Evolutionary conservation across 2,797 vertebrate genomes (phyloP).

Genomic region (Helarctos malayanus): DNA sequence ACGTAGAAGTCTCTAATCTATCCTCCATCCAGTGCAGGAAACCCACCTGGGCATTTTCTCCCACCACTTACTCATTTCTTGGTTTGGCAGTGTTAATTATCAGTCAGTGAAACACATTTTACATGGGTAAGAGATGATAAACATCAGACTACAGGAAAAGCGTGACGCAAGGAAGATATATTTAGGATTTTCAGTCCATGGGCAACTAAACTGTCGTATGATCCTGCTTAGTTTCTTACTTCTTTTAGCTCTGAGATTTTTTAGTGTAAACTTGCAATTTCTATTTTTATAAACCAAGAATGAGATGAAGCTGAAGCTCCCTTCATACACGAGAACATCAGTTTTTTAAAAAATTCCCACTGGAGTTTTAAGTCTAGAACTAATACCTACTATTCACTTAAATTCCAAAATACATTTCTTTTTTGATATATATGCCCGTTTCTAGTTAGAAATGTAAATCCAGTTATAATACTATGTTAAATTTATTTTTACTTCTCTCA

Average conservation of each 20-base stretch:
- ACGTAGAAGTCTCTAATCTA: conserved; percentile 8
- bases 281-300: not conserved
- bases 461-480: not conserved
- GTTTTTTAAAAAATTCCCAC: not conserved
- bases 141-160: not conserved
- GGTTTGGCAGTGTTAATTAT: not conserved
- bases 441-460: conserved; percentile 36
- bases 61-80: not conserved
- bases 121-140: not conserved
- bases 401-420: not conserved
- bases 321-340: not conserved
- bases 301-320: not conserved
- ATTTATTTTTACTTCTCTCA: not conserved
- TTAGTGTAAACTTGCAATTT: not conserved
- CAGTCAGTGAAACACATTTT: not conserved
- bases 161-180: not conserved
- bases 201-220: not conserved
- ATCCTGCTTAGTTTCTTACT: not conserved
- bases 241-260: not conserved
- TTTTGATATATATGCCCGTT: not conserved
- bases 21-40: not conserved
- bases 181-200: not conserved
- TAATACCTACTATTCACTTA: not conserved
- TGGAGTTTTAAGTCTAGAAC: conserved; percentile 19
- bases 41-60: not conserved